Conservation (phyloP, 2,888 invertebrate species). For the Lasiommata megera region DNA sequence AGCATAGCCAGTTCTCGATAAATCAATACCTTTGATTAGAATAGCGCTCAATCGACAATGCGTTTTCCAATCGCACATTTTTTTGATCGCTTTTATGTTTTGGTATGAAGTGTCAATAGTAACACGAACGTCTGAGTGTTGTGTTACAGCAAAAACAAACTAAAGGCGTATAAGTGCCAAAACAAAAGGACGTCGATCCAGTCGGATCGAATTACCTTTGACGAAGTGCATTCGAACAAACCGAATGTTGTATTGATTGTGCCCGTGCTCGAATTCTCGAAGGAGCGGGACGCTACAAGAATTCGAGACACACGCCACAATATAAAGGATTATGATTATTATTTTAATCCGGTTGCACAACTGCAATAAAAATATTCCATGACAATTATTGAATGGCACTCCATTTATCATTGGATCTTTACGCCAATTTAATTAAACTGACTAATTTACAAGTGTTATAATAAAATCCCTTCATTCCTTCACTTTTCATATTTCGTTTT, state of each 20-base stretch:
- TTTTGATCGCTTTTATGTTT: constrained; percentile 60
- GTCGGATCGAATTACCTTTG: constrained; percentile 75
- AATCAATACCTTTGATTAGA: constrained; percentile 8
- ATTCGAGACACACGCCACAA: constrained; percentile 28
- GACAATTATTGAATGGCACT: constrained; percentile 6
- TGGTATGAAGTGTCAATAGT: constrained; percentile 78
- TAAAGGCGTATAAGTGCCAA: constrained; percentile 77
- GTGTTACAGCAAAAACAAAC: constrained; percentile 70
- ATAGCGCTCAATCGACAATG: constrained; percentile 19
- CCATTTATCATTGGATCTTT: constrained; percentile 1
- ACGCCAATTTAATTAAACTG: background rate
- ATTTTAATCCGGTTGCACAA: constrained; percentile 26
- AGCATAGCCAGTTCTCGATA: background rate
- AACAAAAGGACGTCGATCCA: constrained; percentile 71
- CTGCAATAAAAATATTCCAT: constrained; percentile 22
- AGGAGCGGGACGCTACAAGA: constrained; percentile 22
- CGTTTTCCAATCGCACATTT: constrained; percentile 33
- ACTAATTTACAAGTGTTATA: too few species aligned
- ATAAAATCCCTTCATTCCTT: too few species aligned
- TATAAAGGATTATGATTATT: constrained; percentile 33
- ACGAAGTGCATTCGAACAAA: constrained; percentile 69
- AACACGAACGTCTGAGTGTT: constrained; percentile 66
- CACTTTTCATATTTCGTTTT: too few species aligned
- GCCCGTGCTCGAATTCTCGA: constrained; percentile 39
- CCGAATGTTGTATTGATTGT: constrained; percentile 46